Conservation (phyloP, 2,113 vertebrate species). For the Pavo muticus region DNA sequence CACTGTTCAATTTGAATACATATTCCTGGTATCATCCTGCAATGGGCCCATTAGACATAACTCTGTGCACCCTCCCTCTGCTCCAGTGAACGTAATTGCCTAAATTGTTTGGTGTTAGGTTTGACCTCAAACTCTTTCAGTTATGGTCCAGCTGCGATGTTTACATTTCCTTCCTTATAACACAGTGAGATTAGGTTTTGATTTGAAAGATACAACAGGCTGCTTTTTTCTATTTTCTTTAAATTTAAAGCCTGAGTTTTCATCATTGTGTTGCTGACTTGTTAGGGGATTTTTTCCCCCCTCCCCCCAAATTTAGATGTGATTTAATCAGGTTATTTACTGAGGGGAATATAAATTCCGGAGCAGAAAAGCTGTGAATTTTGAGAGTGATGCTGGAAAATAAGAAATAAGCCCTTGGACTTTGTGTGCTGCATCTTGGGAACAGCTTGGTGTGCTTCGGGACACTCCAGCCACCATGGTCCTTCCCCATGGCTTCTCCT, state of each 20-base stretch:
- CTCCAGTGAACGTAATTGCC: conserved; percentile 6
- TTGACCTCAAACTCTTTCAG: conserved; percentile 24
- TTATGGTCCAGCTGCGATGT: background rate
- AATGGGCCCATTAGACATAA: background rate
- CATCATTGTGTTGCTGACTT: background rate
- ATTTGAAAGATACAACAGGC: background rate
- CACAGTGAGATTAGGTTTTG: background rate
- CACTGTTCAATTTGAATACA: background rate
- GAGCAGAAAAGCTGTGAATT: background rate
- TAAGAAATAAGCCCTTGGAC: background rate
- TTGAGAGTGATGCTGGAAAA: background rate
- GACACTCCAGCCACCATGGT: background rate
- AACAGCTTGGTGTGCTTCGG: background rate
- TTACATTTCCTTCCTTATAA: conserved; percentile 12
- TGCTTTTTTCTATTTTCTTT: background rate
- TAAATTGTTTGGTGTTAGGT: background rate
- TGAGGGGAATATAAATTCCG: background rate
- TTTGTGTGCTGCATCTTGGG: background rate
- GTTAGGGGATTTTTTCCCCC: background rate
- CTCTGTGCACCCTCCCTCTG: background rate
- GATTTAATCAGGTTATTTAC: background rate
- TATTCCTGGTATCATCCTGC: background rate
- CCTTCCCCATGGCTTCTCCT: background rate
- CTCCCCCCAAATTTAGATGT: background rate
- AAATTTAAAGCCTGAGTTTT: background rate